Conservation (phyloP, 1,140 invertebrate species). For the Conopomorpha cramerella region DNA sequence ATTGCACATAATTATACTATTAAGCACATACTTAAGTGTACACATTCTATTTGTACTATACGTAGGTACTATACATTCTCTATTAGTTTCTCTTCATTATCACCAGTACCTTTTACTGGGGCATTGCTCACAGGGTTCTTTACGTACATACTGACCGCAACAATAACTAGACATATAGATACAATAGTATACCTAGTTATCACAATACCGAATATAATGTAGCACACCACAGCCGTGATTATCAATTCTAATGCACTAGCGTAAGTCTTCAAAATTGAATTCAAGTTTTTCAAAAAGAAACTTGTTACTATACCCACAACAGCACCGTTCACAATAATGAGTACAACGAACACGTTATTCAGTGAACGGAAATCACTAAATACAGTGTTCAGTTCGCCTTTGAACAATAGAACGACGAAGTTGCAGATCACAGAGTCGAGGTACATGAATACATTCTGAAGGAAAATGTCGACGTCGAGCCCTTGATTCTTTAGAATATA, state of each 20-base stretch:
- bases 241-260: constrained; percentile 92
- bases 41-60: no score
- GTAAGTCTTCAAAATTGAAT: constrained; percentile 96
- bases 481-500: constrained; percentile 89
- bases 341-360: constrained; percentile 71
- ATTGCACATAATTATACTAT: no score
- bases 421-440: constrained; percentile 93
- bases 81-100: constrained; percentile 35
- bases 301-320: constrained; percentile 92
- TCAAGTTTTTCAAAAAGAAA: constrained; percentile 90
- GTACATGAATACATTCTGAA: constrained; percentile 97
- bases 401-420: constrained; percentile 67
- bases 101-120: constrained; percentile 19
- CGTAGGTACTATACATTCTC: constrained; percentile 13
- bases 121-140: constrained; percentile 81
- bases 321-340: constrained; percentile 89
- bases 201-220: constrained; percentile 85
- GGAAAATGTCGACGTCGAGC: constrained; percentile 82
- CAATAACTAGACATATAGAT: constrained; percentile 82
- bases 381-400: constrained; percentile 65
- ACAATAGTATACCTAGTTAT: constrained; percentile 83
- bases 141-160: constrained; percentile 85
- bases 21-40: no score
- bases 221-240: constrained; percentile 89
- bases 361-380: constrained; percentile 67